phyloP scores from a whole-genome alignment of 2,113 vertebrate genomes.

The Nibea coibor region DNA sequence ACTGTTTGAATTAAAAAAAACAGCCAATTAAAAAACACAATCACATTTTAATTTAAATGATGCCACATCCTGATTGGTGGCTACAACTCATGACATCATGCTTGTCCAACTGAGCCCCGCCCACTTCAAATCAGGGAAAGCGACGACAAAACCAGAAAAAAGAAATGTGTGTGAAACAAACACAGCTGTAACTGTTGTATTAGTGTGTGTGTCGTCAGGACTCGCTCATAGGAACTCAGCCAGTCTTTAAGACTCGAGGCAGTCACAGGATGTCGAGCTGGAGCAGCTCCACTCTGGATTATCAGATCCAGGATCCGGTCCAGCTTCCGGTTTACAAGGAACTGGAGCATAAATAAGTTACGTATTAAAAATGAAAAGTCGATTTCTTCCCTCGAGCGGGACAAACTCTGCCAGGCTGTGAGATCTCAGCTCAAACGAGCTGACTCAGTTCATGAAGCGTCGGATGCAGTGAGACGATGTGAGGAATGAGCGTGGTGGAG shows the following conservation, averaged over 20 bases:
- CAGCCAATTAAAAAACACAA: no score
- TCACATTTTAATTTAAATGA: no score
- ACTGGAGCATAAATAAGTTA: constrained; percentile 28
- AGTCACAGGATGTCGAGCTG: neutral
- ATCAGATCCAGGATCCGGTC: neutral
- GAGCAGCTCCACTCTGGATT: neutral
- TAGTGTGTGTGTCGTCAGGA: no score
- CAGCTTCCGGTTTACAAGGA: neutral
- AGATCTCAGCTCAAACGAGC: constrained; percentile 26
- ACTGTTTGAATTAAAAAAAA: no score
- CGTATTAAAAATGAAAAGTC: constrained; percentile 9
- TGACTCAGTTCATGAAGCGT: constrained; percentile 12
- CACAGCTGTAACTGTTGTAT: no score
- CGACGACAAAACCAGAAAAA: no score
- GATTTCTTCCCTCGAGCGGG: neutral
- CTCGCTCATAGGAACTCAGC: no score
- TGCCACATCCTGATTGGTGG: no score
- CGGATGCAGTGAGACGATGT: constrained; percentile 3
- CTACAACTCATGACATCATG: no score
- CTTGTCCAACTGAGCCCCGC: no score
- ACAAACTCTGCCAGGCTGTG: neutral
- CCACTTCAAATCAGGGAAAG: no score
- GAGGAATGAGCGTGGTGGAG: constrained; percentile 15
- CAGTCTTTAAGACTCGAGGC: neutral
- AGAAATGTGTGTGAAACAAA: no score